phyloP scores from a whole-genome alignment of 2,888 invertebrate species.

The Nudaria mundana region DNA sequence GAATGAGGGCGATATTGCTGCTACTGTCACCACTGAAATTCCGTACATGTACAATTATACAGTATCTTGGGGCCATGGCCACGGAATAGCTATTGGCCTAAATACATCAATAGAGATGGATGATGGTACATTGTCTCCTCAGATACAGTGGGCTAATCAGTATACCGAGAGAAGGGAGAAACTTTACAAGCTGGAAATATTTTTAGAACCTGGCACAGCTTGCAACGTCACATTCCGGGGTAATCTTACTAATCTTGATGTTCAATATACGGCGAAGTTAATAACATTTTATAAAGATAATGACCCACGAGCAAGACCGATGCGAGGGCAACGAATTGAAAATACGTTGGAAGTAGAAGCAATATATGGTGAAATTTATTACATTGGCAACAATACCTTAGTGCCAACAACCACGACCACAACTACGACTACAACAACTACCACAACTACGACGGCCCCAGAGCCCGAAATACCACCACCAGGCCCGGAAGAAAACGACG shows the following conservation, averaged over 20 bases:
- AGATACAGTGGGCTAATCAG: constrained; percentile 87
- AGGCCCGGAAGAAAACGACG: constrained; percentile 65
- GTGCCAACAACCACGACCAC: constrained; percentile 89
- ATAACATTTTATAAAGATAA: constrained; percentile 85
- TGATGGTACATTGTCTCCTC: constrained; percentile 80
- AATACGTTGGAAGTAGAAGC: constrained; percentile 86
- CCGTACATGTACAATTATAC: constrained; percentile 86
- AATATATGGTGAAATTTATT: constrained; percentile 89
- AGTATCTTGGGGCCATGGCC: constrained; percentile 90
- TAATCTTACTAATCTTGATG: constrained; percentile 86
- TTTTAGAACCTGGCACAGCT: constrained; percentile 88
- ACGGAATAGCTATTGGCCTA: constrained; percentile 86
- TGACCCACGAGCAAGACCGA: constrained; percentile 78
- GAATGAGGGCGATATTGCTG: constrained; percentile 80
- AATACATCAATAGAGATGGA: constrained; percentile 83
- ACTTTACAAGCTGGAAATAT: constrained; percentile 82
- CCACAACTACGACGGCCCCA: constrained; percentile 76
- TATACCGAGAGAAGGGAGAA: constrained; percentile 79
- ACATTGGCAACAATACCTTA: constrained; percentile 86
- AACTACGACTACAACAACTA: constrained; percentile 83
- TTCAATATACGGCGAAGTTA: constrained; percentile 87
- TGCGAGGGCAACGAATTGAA: constrained; percentile 84
- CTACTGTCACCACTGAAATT: constrained; percentile 86
- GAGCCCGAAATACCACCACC: constrained; percentile 77
- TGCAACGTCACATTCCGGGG: constrained; percentile 90